Conservation (phyloP, 2,113 vertebrate genomes). For the Canis aureus region DNA sequence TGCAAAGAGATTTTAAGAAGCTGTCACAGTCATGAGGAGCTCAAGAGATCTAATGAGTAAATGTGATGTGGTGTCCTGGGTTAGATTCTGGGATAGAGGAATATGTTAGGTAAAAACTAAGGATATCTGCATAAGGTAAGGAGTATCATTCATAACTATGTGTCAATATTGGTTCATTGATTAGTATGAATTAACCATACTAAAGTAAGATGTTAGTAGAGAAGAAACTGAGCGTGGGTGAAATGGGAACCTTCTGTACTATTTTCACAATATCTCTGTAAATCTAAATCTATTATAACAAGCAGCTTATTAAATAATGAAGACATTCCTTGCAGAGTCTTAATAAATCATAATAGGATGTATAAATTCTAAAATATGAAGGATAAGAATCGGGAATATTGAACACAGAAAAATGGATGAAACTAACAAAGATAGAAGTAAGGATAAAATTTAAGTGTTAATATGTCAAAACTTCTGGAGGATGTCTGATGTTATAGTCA, state of each 20-base stretch:
- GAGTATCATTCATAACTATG: not conserved
- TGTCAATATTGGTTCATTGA: not conserved
- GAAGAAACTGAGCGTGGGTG: not conserved
- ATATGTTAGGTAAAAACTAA: not conserved
- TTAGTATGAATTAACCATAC: not conserved
- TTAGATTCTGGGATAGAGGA: not conserved
- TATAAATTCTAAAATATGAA: not conserved
- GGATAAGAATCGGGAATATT: not conserved
- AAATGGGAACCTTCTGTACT: not conserved
- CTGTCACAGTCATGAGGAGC: not conserved
- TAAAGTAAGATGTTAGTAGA: not conserved
- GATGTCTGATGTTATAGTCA: not conserved
- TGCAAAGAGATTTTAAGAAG: not conserved
- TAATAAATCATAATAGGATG: not conserved
- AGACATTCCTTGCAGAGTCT: not conserved
- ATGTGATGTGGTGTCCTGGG: not conserved
- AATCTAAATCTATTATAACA: not conserved
- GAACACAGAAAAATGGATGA: not conserved
- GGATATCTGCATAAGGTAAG: not conserved
- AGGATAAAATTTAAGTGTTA: conserved; percentile 3
- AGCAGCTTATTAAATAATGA: not conserved
- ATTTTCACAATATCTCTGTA: not conserved
- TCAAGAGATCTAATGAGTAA: not conserved
- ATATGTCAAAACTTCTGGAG: not conserved
- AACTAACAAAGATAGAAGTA: not conserved